Conservation (phyloP, 2,113 vertebrate species). For the Pelusios castaneus region DNA sequence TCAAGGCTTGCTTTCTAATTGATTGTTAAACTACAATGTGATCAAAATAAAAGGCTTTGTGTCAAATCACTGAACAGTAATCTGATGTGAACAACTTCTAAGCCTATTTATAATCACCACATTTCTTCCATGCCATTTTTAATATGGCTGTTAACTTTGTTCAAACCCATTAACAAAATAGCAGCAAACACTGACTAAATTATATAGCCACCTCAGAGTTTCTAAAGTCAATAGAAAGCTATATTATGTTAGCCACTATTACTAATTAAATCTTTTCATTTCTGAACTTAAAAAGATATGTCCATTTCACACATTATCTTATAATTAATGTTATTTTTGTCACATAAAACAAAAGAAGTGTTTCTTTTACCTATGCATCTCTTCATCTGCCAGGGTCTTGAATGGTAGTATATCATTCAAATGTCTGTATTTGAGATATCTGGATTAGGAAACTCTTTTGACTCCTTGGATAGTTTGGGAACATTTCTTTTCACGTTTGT, state of each 20-base stretch:
- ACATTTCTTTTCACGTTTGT: neutral
- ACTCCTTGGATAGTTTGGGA: neutral
- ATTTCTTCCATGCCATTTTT: neutral
- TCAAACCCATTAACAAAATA: neutral
- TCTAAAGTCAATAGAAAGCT: neutral
- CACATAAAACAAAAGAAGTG: neutral
- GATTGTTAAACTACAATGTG: neutral
- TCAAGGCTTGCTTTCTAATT: slow-evolving; percentile 25
- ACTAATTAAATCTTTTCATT: neutral
- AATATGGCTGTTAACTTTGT: neutral
- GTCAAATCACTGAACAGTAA: slow-evolving; percentile 19
- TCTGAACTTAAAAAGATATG: neutral
- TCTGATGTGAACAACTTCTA: slow-evolving; percentile 19
- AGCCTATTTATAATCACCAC: neutral
- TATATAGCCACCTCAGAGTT: neutral
- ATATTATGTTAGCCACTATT: neutral
- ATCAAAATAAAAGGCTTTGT: slow-evolving; percentile 46
- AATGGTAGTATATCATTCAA: neutral
- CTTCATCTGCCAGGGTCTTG: neutral
- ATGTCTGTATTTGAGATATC: neutral
- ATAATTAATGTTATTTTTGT: neutral
- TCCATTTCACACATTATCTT: neutral
- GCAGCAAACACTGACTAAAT: neutral
- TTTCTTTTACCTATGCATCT: neutral
- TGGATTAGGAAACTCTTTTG: neutral